phyloP scores from a whole-genome alignment of 1,140 invertebrate genomes.

The Drosophila ambigua region DNA sequence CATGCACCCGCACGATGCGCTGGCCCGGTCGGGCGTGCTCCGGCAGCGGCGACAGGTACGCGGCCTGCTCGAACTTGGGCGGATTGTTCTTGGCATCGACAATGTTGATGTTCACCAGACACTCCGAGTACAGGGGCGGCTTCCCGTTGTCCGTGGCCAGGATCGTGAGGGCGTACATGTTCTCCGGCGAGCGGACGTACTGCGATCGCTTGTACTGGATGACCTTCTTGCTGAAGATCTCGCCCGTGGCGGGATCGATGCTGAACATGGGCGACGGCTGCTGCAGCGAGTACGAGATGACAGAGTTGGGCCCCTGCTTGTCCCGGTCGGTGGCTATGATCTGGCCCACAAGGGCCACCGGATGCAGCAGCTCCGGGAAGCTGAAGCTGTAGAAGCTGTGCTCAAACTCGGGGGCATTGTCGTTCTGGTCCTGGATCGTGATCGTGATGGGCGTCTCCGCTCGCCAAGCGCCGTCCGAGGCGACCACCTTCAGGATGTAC shows the following conservation, averaged over 20 bases:
- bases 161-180: constrained; percentile 93
- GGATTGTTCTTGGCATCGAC: constrained; percentile 96
- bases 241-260: constrained; percentile 95
- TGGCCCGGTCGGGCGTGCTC: constrained; percentile 89
- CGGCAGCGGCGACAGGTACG: constrained; percentile 93
- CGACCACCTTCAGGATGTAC: constrained; percentile 94
- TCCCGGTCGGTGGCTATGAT: constrained; percentile 94
- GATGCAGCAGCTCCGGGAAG: constrained; percentile 92
- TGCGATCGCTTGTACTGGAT: constrained; percentile 93
- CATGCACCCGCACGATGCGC: constrained; percentile 89
- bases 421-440: constrained; percentile 97
- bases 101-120: constrained; percentile 93
- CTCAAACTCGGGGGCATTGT: constrained; percentile 96
- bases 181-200: constrained; percentile 92
- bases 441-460: constrained; percentile 95
- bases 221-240: constrained; percentile 93
- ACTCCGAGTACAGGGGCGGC: constrained; percentile 94
- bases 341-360: constrained; percentile 93
- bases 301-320: constrained; percentile 96
- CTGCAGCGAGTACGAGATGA: constrained; percentile 95
- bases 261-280: constrained; percentile 95
- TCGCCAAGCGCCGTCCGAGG: constrained; percentile 94
- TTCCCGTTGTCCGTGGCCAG: constrained; percentile 96
- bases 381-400: constrained; percentile 94
- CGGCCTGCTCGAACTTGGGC: constrained; percentile 90